Conservation (phyloP, 2,113 vertebrate species). For the Lamprologus lemairii region DNA sequence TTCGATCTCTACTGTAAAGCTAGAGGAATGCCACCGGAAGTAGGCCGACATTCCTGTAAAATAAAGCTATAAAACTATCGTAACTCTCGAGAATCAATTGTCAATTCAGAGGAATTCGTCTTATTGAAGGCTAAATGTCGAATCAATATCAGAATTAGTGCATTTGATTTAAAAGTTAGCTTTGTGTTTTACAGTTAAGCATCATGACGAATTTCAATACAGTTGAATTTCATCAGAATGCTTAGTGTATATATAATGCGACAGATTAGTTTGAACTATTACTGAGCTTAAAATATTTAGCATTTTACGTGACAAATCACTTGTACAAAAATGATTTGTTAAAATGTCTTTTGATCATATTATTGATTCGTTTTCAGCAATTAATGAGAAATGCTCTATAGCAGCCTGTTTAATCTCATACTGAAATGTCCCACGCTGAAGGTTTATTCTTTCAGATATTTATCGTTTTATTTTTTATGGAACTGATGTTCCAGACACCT, state of each 20-base stretch:
- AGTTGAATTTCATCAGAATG: neutral
- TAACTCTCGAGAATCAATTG: neutral
- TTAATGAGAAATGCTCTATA: neutral
- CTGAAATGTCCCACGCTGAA: neutral
- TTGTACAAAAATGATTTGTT: neutral
- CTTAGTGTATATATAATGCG: neutral
- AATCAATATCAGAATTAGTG: neutral
- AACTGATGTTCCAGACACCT: neutral
- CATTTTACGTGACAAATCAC: neutral
- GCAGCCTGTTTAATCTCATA: neutral
- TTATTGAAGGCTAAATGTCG: neutral
- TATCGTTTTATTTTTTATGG: neutral
- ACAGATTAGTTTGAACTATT: neutral
- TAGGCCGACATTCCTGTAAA: neutral
- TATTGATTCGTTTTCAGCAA: neutral
- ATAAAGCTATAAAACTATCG: neutral
- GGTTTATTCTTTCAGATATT: neutral
- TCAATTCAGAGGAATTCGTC: neutral
- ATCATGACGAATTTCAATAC: neutral
- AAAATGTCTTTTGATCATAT: neutral
- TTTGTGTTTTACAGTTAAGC: neutral
- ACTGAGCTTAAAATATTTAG: neutral
- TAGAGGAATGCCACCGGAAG: neutral
- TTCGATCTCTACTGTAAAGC: neutral
- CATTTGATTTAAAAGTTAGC: neutral